Evolutionary conservation across 2,888 invertebrate genomes (phyloP), one percentile per base, ranked within the genome.

Genomic region (Drosophila basisetae): DNA sequence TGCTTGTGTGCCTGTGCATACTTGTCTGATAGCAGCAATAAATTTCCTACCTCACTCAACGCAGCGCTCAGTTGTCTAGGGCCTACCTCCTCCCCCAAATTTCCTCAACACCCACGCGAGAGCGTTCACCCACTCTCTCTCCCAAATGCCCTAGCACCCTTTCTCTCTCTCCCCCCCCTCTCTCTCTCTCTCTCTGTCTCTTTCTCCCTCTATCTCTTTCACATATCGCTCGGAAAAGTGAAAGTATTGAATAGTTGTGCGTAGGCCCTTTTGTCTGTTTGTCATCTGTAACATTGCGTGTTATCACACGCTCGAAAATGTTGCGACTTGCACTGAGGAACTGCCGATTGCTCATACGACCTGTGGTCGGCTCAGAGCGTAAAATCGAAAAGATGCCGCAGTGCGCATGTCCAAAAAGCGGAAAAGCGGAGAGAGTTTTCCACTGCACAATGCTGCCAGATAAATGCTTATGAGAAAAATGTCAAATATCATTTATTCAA

Each of bases 41-140:
- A 88, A 84, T 84, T 84, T 88, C 88, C 86, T 88, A 84, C 84
- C 85, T 84, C 89, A 86, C 84, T 89, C 85, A 85, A 85, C 80
- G 73, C 80, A 75, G 39, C 78, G 76, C 64, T 80, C 84, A 41
- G 86, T 85, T 84, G 89, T 82, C 84, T 85, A 85, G 86, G 84
- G 86, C 69, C 28, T 53, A 39, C 13, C 63, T 54, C 58, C 69
- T 78, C 68, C 83, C 78, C 62, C 73, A 50, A 66, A 52, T 55
- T 47, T 54, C 28, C 47, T 49, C 35, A 39, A 11, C 60, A 52
- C 69, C 77, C 77, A 73, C 69, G 59, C 68, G 30, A 33, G 37
- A 55, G 11, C 31, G 16, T 73, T 52, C 68, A 49, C 54, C 47
- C 59, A 30, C 43, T 2, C 52, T 6, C 39, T 43, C 58, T 53